Base-by-base conservation (phyloP, 2,888 invertebrate species). In the Parasteatoda lunata region DNA sequence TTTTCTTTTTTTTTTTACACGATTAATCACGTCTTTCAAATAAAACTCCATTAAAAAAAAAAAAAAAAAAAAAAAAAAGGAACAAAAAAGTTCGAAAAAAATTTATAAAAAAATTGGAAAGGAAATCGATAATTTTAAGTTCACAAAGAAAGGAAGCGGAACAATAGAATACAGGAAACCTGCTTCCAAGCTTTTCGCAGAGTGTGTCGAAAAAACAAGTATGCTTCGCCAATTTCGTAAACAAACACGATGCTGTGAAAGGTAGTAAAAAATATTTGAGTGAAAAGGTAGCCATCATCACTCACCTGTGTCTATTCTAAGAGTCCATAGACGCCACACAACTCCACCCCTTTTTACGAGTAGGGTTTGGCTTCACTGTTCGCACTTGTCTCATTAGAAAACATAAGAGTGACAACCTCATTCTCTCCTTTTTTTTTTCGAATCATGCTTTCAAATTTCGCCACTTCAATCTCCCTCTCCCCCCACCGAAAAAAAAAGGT, bases 281-380 rank as follows among this genome's bases (percentile, higher is more conserved):
- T 11, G 52, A 49, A 64, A 49, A 51, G 51, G 48, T 11, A 64
- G 52, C 52, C 66, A 80, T 87, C 87, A 87, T 87, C 87, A 87
- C 87, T 87, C 87, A 87, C 87, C 87, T 82, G 77, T 47, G 83
- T 76, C 71, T 85, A 64, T 84, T 84, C 84, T 15, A 15, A 89
- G 89, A 89, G 90, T 89, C 66, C 54, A 49, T 72, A 77, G 81
- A 86, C 77, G 77, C 81, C 81, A 81, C 77, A 65, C 64, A 70
- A 77, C 77, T 73, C 82, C 87, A 30, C 83, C 88, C 68, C 71
- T 71, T 83, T 88, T 83, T 78, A 88, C 88, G 86, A 83, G 82
- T 71, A 49, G 87, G 87, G 87, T 77, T 73, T 73, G 87, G 86
- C 86, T 86, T 77, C 70, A 64, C 81, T 77, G 82, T 87, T 87